Conservation (phyloP, 1,140 invertebrate genomes). For the Tachypleus tridentatus region DNA sequence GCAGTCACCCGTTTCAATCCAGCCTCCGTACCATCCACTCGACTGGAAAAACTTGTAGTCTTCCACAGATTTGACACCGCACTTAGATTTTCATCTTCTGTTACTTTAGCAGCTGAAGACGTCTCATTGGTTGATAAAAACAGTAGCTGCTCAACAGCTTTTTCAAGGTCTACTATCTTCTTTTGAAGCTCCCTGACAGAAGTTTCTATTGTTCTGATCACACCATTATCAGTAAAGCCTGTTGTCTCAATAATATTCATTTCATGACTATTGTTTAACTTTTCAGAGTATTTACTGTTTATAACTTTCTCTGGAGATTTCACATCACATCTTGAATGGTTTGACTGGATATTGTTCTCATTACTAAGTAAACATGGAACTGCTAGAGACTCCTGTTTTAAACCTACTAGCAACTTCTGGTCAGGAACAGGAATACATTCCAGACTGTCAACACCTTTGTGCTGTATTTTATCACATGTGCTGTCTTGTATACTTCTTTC, state of each 20-base stretch:
- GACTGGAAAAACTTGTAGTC: conserved; percentile 43
- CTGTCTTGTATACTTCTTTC: neutral
- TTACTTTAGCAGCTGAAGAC: conserved; percentile 40
- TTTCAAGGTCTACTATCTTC: neutral
- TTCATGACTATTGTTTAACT: too few relatives aligned
- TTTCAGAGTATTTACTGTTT: too few relatives aligned
- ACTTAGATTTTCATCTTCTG: conserved; percentile 31
- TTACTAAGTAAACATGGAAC: too few relatives aligned
- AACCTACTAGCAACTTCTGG: too few relatives aligned
- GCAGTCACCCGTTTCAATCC: conserved; percentile 37
- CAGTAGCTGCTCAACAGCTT: conserved; percentile 33
- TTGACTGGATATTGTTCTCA: too few relatives aligned
- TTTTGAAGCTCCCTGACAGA: neutral
- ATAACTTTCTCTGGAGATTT: too few relatives aligned
- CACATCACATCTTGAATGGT: too few relatives aligned
- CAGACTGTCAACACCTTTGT: neutral
- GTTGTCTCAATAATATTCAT: neutral
- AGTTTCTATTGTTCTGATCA: neutral
- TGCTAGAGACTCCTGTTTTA: too few relatives aligned
- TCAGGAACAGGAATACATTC: too few relatives aligned
- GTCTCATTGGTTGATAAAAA: conserved; percentile 45
- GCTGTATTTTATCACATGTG: neutral
- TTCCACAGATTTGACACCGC: conserved; percentile 46
- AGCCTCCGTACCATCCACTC: conserved; percentile 44
- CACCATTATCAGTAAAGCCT: neutral